A percentile compares a stretch with the other conserved stretches of the same genome.
phyloP scores from a whole-genome alignment of 2,797 vertebrate species.

The Mus minutoides region DNA sequence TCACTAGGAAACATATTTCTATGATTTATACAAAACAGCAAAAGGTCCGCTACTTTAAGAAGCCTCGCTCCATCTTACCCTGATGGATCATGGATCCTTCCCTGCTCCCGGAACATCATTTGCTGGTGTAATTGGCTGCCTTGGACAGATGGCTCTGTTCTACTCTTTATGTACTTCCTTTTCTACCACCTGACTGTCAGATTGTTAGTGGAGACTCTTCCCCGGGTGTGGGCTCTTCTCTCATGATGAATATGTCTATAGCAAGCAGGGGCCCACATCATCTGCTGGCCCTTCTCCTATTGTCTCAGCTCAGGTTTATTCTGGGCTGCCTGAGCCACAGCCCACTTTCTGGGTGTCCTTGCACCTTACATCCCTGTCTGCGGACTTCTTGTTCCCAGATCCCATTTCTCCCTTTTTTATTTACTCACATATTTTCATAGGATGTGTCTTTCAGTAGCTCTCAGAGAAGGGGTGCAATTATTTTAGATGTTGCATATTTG shows the following conservation, averaged over 20 bases:
- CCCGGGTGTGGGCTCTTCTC: background rate
- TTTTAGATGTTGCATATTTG: background rate
- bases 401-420: background rate
- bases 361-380: fast-evolving
- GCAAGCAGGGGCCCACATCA: too few relatives aligned
- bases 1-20: background rate
- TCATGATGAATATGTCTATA: background rate
- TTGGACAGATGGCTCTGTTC: background rate
- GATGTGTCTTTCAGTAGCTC: background rate
- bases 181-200: background rate
- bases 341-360: background rate
- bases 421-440: slow-evolving; percentile 12
- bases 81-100: background rate
- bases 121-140: background rate
- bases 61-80: background rate
- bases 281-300: background rate
- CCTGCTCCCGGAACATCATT: background rate
- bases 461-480: background rate
- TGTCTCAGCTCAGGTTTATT: background rate
- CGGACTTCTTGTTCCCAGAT: background rate
- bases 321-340: background rate
- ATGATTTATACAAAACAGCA: background rate
- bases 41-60: background rate
- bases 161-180: background rate
- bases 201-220: background rate